phyloP scores from a whole-genome alignment of 2,797 vertebrate species.

The Clarias laeviceps region DNA sequence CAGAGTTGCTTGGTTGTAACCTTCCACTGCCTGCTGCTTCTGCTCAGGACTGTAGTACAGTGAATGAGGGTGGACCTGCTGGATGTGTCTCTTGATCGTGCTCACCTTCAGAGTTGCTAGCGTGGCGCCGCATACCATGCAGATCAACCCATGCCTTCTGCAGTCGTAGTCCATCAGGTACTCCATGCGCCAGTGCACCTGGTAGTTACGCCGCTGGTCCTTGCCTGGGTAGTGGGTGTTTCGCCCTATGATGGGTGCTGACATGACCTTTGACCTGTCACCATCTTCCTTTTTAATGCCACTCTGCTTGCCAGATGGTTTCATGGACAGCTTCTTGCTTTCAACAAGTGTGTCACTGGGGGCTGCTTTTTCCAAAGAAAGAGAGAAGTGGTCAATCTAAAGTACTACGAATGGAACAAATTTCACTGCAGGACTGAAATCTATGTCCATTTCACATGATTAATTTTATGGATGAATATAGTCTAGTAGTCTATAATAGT shows the following conservation, averaged over 20 bases:
- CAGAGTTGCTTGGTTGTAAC: slow-evolving; percentile 79
- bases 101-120: slow-evolving; percentile 84
- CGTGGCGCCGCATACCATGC: slow-evolving; percentile 84
- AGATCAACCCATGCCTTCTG: slow-evolving; percentile 81
- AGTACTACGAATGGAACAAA: neutral
- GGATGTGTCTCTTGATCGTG: slow-evolving; percentile 86
- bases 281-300: slow-evolving; percentile 30
- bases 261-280: slow-evolving; percentile 19
- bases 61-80: slow-evolving; percentile 88
- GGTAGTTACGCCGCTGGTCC: slow-evolving; percentile 85
- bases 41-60: slow-evolving; percentile 80
- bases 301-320: slow-evolving; percentile 30
- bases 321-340: slow-evolving; percentile 1
- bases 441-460: neutral
- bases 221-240: slow-evolving; percentile 80
- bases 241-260: slow-evolving; percentile 34
- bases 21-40: slow-evolving; percentile 80
- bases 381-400: neutral
- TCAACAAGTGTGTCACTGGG: slow-evolving; percentile 10
- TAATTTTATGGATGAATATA: neutral
- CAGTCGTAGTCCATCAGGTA: slow-evolving; percentile 92
- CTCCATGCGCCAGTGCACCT: slow-evolving; percentile 85
- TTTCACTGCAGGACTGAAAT: neutral
- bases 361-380: slow-evolving; percentile 57
- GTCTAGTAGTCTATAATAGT: neutral